Evolutionary conservation across 1,140 invertebrate genomes (phyloP).

Genomic region (Zaprionus kolodkinae): DNA sequence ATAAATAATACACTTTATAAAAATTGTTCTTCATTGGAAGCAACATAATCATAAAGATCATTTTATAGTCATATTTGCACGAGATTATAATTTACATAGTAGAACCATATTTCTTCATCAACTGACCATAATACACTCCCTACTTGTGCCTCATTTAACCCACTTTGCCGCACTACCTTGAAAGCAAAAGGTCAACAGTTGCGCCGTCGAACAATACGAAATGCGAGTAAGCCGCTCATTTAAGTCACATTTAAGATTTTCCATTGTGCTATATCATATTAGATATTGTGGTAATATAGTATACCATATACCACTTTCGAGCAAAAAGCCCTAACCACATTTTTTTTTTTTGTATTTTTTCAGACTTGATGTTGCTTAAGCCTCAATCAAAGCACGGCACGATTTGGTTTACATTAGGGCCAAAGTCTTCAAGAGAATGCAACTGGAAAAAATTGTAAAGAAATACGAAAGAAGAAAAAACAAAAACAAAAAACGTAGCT

Average conservation of each 20-base stretch:
- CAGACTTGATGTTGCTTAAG: background rate
- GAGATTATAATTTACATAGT: background rate
- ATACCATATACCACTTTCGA: background rate
- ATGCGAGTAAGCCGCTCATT: conserved; percentile 4
- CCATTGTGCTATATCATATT: conserved; percentile 3
- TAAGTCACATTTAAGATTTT: conserved; percentile 8
- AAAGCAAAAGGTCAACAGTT: conserved; percentile 12
- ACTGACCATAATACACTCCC: background rate
- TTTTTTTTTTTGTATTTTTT: too few relatives aligned
- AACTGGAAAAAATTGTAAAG: conserved; percentile 25
- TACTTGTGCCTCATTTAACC: background rate
- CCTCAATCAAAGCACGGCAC: conserved; percentile 9
- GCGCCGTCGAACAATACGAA: conserved; percentile 1
- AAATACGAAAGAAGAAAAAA: background rate
- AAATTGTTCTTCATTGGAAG: too few relatives aligned
- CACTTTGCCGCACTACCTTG: background rate
- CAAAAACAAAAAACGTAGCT: background rate
- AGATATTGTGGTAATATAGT: background rate
- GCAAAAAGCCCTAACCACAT: conserved; percentile 5
- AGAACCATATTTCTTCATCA: background rate
- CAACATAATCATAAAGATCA: too few relatives aligned
- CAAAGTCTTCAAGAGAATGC: conserved; percentile 16
- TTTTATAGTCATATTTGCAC: too few relatives aligned
- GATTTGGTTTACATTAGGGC: conserved; percentile 12
- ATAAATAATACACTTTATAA: too few relatives aligned